Conservation (phyloP, 1,140 invertebrate genomes). For the Globodera rostochiensis region DNA sequence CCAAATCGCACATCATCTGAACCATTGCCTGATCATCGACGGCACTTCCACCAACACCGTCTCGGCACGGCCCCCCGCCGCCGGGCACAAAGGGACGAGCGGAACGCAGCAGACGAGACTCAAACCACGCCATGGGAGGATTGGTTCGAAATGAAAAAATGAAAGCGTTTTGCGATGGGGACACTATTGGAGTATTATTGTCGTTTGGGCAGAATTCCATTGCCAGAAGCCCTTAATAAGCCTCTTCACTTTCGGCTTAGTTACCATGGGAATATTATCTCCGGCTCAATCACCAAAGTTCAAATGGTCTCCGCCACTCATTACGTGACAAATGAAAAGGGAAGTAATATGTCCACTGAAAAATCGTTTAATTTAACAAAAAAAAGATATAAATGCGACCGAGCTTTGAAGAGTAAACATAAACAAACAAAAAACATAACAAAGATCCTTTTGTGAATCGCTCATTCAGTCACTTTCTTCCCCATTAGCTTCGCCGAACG, state of each 20-base stretch:
- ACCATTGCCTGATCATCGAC: constrained; percentile 24
- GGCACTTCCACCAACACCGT: background rate
- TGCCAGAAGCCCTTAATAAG: background rate
- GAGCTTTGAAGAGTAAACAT: background rate
- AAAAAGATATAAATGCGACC: background rate
- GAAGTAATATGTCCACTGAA: too few relatives aligned
- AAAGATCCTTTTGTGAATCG: too few relatives aligned
- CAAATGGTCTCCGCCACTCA: background rate
- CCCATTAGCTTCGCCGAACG: background rate
- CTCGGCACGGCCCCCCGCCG: background rate
- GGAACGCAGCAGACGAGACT: constrained; percentile 14
- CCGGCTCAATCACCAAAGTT: background rate
- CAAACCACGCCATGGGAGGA: background rate
- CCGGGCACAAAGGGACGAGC: constrained; percentile 25
- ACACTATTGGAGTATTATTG: too few relatives aligned
- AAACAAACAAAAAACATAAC: background rate
- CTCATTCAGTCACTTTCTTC: background rate
- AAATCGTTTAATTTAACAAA: background rate
- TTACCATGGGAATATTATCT: background rate
- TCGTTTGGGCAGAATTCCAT: too few relatives aligned
- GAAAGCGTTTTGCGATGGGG: too few relatives aligned
- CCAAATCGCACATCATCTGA: constrained; percentile 29
- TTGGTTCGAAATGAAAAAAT: background rate
- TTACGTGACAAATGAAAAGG: background rate
- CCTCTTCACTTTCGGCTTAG: background rate